Evolutionary conservation across 2,888 invertebrate genomes (phyloP).

Genomic region (Emmelina monodactyla): DNA sequence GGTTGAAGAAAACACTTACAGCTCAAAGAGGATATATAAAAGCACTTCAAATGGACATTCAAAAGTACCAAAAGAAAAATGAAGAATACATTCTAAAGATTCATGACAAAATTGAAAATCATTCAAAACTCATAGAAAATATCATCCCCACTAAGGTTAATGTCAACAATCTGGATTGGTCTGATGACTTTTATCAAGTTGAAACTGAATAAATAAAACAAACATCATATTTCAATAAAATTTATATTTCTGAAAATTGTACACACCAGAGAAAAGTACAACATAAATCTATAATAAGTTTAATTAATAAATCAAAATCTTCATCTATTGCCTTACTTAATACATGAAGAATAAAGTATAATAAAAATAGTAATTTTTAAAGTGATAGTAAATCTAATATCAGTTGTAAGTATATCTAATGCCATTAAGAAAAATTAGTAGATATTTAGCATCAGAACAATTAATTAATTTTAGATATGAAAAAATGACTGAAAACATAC

Average conservation of each 20-base stretch:
- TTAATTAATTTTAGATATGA: slow-evolving; percentile 9
- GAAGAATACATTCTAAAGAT: slow-evolving; percentile 37
- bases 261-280: slow-evolving; percentile 61
- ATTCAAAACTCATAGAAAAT: slow-evolving; percentile 26
- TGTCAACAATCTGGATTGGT: slow-evolving; percentile 30
- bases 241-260: slow-evolving; percentile 65
- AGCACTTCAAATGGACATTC: slow-evolving; percentile 48
- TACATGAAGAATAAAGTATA: slow-evolving; percentile 24
- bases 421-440: slow-evolving; percentile 1
- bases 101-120: slow-evolving; percentile 35
- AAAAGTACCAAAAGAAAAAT: slow-evolving; percentile 52
- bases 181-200: slow-evolving; percentile 15
- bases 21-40: slow-evolving; percentile 51
- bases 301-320: slow-evolving; percentile 37
- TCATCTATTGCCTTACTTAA: slow-evolving; percentile 1
- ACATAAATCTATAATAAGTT: slow-evolving; percentile 43
- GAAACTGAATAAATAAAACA: slow-evolving; percentile 32
- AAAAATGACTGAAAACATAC: no score
- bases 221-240: slow-evolving; percentile 50
- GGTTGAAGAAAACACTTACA: slow-evolving; percentile 37
- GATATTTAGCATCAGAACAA: no score
- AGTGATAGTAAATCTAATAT: slow-evolving; percentile 33
- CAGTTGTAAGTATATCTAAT: slow-evolving; percentile 21
- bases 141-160: slow-evolving; percentile 23
- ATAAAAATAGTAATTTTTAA: slow-evolving; percentile 11